Percentiles rank a stretch among this genome's conserved stretches.
Conservation (phyloP, 2,113 vertebrate species). For the Gyps fulvus region DNA sequence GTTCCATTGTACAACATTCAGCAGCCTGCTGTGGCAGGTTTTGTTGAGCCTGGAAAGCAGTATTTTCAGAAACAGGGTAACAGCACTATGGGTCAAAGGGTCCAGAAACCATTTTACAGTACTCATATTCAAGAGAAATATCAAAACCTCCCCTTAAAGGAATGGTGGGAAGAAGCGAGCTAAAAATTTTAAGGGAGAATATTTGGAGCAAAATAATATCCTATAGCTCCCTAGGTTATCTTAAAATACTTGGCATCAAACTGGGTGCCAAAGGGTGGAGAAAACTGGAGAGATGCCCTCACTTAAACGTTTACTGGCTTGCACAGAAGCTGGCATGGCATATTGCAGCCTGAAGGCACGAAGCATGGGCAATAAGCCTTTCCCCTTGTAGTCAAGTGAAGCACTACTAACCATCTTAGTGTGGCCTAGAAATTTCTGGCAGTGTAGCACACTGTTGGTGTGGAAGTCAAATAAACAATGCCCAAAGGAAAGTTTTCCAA, state of each 20-base stretch:
- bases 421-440: background rate
- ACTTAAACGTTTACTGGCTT: background rate
- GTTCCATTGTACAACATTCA: background rate
- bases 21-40: background rate
- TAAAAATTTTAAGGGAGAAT: background rate
- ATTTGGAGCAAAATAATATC: background rate
- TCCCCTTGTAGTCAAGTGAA: background rate
- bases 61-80: background rate
- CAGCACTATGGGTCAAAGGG: background rate
- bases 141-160: background rate
- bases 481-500: background rate
- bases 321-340: background rate
- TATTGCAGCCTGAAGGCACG: background rate
- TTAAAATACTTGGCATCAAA: background rate
- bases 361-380: background rate
- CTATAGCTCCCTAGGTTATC: background rate
- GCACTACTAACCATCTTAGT: background rate
- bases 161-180: accelerated
- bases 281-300: background rate
- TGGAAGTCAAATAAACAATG: background rate
- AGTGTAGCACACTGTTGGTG: background rate
- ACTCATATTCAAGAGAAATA: background rate
- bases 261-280: background rate
- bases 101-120: background rate
- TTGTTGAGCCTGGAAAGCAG: background rate